phyloP scores from a whole-genome alignment of 2,888 invertebrate species.

The Hydropsyche betteni region DNA sequence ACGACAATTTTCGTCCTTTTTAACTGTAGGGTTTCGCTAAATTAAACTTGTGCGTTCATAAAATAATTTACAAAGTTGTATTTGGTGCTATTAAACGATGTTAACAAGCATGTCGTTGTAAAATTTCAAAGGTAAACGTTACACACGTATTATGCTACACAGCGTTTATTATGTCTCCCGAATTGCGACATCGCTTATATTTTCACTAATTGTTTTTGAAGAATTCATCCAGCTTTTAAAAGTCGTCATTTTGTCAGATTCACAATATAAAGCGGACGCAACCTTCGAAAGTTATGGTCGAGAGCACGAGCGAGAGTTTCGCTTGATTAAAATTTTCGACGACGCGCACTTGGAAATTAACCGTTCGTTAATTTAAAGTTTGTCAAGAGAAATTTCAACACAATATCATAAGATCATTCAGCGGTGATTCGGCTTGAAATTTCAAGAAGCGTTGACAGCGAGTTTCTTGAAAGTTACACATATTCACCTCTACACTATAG shows the following conservation, averaged over 20 bases:
- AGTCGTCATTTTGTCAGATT: too few species aligned
- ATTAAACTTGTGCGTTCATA: too few species aligned
- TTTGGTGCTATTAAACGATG: background rate
- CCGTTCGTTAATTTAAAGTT: constrained; percentile 26
- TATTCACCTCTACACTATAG: too few species aligned
- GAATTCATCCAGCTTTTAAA: too few species aligned
- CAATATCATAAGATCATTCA: constrained; percentile 27
- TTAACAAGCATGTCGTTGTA: constrained; percentile 13
- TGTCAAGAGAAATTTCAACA: constrained; percentile 33
- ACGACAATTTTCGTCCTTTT: constrained; percentile 29
- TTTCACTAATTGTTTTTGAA: too few species aligned
- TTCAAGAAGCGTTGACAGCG: constrained; percentile 18
- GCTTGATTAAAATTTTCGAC: constrained; percentile 24
- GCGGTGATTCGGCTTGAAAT: constrained; percentile 8
- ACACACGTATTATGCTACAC: too few species aligned
- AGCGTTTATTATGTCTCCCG: too few species aligned
- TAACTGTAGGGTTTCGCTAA: constrained; percentile 13
- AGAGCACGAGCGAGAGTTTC: background rate
- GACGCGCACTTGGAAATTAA: constrained; percentile 26
- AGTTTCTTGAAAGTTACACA: constrained; percentile 7
- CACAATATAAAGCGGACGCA: background rate
- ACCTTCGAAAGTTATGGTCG: background rate
- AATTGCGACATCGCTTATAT: too few species aligned
- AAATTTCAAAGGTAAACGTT: background rate
- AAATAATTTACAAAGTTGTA: background rate